Evolutionary conservation across 2,888 invertebrate species (phyloP).

Genomic region (Rhingia rostrata): DNA sequence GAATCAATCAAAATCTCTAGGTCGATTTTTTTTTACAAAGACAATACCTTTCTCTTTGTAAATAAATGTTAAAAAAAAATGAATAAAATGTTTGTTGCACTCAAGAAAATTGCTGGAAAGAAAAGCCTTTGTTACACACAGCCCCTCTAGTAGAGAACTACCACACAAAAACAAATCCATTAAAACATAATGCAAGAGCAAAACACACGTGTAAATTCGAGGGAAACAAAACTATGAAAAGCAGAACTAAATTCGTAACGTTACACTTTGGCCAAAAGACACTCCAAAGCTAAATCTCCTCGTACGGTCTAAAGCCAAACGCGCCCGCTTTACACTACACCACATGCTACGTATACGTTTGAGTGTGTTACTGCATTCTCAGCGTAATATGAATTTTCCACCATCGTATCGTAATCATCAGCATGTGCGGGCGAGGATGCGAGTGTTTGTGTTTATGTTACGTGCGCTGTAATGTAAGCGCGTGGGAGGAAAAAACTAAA

Average conservation of each 20-base stretch:
- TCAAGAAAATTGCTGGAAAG: slow-evolving; percentile 52
- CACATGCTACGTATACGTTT: background rate
- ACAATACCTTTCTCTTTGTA: no score
- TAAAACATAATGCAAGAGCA: slow-evolving; percentile 53
- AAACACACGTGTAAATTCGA: slow-evolving; percentile 1
- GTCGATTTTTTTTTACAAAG: no score
- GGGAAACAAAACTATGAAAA: slow-evolving; percentile 9
- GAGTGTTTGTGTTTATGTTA: background rate
- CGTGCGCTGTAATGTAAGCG: slow-evolving; percentile 7
- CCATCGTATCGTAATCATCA: background rate
- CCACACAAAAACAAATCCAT: slow-evolving; percentile 50
- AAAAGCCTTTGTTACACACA: slow-evolving; percentile 9
- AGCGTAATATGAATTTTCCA: slow-evolving; percentile 21
- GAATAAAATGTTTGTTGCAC: no score
- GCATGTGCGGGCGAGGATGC: background rate
- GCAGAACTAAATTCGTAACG: slow-evolving; percentile 32
- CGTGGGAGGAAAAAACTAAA: no score
- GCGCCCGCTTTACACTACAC: background rate
- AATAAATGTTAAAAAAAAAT: no score
- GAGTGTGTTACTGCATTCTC: slow-evolving; percentile 38
- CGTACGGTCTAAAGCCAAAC: slow-evolving; percentile 23
- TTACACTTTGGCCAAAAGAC: slow-evolving; percentile 53
- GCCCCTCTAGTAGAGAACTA: slow-evolving; percentile 9
- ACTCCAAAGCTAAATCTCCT: slow-evolving; percentile 35
- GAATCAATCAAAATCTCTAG: no score